Conservation (phyloP, 2,888 invertebrate genomes). For the Macrosoma leucophasiata region DNA sequence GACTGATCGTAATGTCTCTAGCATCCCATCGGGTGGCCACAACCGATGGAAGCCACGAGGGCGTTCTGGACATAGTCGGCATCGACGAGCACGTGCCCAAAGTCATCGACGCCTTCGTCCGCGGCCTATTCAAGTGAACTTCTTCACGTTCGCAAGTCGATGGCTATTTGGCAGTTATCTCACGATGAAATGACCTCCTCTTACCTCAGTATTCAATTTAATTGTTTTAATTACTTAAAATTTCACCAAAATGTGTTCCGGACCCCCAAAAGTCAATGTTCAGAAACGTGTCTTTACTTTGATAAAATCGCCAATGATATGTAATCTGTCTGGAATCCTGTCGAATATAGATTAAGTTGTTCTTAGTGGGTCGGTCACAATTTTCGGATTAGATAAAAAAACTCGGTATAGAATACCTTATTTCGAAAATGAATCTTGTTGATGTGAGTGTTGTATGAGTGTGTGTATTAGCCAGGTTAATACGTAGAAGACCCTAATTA, state of each 20-base stretch:
- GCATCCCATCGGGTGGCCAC: conserved; percentile 68
- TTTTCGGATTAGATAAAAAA: conserved; percentile 1
- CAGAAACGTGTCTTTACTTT: conserved; percentile 1
- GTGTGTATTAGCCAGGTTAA: no score
- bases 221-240: conserved; percentile 34
- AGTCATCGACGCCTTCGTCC: conserved; percentile 78
- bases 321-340: not conserved
- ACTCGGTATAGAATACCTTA: no score
- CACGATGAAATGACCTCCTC: conserved; percentile 24
- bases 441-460: no score
- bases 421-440: no score
- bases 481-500: no score
- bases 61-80: conserved; percentile 78
- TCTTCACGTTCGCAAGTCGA: no score
- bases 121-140: conserved; percentile 68
- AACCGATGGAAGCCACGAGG: conserved; percentile 64
- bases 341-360: not conserved
- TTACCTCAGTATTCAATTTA: conserved; percentile 41
- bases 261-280: conserved; percentile 21
- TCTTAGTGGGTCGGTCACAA: conserved; percentile 18
- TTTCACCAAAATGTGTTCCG: conserved; percentile 52
- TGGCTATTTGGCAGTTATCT: no score
- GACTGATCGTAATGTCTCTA: conserved; percentile 76
- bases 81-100: conserved; percentile 78
- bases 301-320: conserved; percentile 1